Evolutionary conservation across 2,888 invertebrate genomes (phyloP), one percentile per base, ranked within the genome.

Genomic region (Habrosyne pyritoides): DNA sequence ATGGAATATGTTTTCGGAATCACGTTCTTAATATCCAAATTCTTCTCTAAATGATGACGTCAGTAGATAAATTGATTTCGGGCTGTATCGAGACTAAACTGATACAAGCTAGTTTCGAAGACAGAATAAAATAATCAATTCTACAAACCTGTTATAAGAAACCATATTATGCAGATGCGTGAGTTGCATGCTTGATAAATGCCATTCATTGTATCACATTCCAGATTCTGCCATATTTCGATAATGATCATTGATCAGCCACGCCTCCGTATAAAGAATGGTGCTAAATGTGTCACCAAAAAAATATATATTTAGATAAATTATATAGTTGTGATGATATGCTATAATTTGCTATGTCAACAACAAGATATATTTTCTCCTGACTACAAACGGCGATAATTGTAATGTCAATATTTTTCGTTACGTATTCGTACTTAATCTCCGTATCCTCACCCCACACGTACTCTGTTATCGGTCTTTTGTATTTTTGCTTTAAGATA

Each of bases 321-420:
- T 24, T 18, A 18, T n/a, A 42, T 18, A 18, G 18, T 2, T 42
- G n/a, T n/a, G 14, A 14, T 42, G 36, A 14, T 6, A 14, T 6
- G 14, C 5, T 36, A 0, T 14, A 36, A 36, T 36, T 36, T 14
- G 36, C 36, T 36, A 14, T 36, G 14, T 36, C 36, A 36, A 36
- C 14, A 33, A 33, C n/a, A n/a, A n/a, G n/a, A n/a, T 33, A 14
- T 36, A 36, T 36, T 14, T 36, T 36, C 14, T n/a, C 18, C 18
- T 42, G n/a, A 42, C 42, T 4, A 42, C 42, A 2, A 18, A 6
- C 18, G 14, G 18, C 56, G 73, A 75, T 74, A 73, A 77, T 69
- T 59, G 55, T 52, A 71, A 64, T 74, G 76, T 78, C 67, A 83
- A 82, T 79, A 81, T 81, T 77, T 67, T 77, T 77, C 63, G 63